Evolutionary conservation across 2,797 vertebrate species (phyloP).

Genomic region (Fratercula arctica): DNA sequence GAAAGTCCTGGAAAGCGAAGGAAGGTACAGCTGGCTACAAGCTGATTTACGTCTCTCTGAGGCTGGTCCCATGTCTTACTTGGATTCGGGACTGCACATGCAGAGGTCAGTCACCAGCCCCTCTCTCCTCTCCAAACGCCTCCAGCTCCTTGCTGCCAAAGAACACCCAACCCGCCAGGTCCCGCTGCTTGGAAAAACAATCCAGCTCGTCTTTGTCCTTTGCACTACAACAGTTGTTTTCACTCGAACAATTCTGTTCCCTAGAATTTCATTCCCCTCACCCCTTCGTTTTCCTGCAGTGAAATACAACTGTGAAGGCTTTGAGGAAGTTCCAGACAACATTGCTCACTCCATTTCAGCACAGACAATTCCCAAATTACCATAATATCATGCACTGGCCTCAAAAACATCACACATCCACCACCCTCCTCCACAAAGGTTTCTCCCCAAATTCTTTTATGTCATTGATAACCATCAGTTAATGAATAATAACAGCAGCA

Average conservation of each 20-base stretch:
- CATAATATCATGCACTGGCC: slow-evolving; percentile 8
- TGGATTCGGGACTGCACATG: background rate
- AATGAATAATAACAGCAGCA: slow-evolving; percentile 37
- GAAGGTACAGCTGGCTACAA: background rate
- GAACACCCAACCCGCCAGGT: background rate
- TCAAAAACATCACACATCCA: background rate
- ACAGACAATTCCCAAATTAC: slow-evolving; percentile 60
- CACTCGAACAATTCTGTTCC: background rate
- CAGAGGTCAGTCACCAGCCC: background rate
- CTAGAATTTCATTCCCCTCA: background rate
- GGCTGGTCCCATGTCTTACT: background rate
- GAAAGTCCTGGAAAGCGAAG: background rate
- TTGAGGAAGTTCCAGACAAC: slow-evolving; percentile 62
- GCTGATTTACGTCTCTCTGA: background rate
- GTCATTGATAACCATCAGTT: slow-evolving; percentile 47
- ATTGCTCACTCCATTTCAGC: slow-evolving; percentile 12
- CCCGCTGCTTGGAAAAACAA: background rate
- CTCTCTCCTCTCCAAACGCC: background rate
- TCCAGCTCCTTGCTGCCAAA: background rate
- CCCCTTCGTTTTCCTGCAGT: background rate
- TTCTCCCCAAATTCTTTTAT: slow-evolving; percentile 49
- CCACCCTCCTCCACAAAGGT: background rate
- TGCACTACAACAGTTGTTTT: background rate
- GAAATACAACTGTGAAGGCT: slow-evolving; percentile 24
- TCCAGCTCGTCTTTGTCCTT: background rate